Conservation (phyloP, 2,113 vertebrate genomes). For the Eulemur macaco region DNA sequence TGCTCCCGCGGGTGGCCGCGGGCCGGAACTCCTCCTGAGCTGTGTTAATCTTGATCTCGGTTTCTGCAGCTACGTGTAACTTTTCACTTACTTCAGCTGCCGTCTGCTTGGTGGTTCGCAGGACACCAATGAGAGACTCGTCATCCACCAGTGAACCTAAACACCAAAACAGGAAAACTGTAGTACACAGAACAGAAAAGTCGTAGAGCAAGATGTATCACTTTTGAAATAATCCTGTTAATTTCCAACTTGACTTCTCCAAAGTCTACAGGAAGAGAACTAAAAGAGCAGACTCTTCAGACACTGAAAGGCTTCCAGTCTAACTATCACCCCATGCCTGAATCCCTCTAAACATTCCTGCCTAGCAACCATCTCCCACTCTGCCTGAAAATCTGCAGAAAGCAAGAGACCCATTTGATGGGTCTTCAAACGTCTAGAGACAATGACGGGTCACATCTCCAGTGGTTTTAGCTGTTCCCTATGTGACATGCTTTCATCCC, state of each 20-base stretch:
- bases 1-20: constrained; percentile 86
- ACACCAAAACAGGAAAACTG: background rate
- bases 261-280: background rate
- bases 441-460: background rate
- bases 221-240: background rate
- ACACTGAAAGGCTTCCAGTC: background rate
- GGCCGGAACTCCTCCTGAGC: constrained; percentile 88
- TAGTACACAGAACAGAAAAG: background rate
- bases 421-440: background rate
- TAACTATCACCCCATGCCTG: background rate
- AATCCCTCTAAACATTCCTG: background rate
- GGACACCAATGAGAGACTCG: constrained; percentile 87
- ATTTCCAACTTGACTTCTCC: background rate
- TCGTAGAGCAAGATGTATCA: accelerated
- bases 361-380: accelerated
- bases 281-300: background rate
- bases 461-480: background rate
- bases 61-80: constrained; percentile 85
- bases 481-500: background rate
- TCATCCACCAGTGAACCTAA: constrained; percentile 88
- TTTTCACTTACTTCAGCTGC: constrained; percentile 87
- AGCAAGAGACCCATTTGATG: background rate
- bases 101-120: constrained; percentile 85
- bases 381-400: background rate
- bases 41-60: constrained; percentile 85